phyloP scores from a whole-genome alignment of 2,797 vertebrate species.

The Acanthopagrus latus region DNA sequence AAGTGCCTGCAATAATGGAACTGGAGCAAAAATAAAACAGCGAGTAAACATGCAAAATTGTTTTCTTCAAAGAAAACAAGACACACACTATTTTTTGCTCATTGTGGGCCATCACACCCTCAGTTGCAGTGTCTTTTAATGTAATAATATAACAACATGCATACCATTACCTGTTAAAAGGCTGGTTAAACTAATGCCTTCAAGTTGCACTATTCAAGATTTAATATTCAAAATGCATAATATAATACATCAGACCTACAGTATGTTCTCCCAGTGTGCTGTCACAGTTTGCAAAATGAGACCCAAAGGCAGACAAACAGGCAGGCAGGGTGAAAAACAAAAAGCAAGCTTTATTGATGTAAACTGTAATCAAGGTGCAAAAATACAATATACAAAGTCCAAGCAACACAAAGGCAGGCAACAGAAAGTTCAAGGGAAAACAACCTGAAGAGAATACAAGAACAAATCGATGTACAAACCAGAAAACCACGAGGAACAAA shows the following conservation, averaged over 20 bases:
- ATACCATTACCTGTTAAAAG: background rate
- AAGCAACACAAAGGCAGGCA: too few relatives aligned
- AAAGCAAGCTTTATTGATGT: too few relatives aligned
- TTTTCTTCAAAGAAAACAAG: constrained; percentile 16
- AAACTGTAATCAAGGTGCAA: too few relatives aligned
- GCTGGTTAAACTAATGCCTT: background rate
- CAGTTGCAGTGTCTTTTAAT: background rate
- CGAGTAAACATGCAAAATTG: background rate
- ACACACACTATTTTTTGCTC: background rate
- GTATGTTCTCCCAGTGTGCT: background rate
- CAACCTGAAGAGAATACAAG: too few relatives aligned
- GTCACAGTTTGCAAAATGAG: too few relatives aligned
- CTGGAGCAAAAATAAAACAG: constrained; percentile 19
- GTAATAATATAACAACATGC: background rate
- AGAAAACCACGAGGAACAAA: too few relatives aligned
- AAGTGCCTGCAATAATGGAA: constrained; percentile 1
- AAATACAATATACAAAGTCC: too few relatives aligned
- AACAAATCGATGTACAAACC: too few relatives aligned
- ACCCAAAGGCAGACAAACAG: too few relatives aligned
- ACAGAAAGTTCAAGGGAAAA: too few relatives aligned
- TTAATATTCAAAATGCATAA: background rate
- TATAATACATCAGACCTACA: background rate
- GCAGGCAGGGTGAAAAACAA: too few relatives aligned
- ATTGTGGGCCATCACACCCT: background rate
- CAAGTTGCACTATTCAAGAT: constrained; percentile 6